phyloP scores from a whole-genome alignment of 1,140 invertebrate species.

The Bombus superbus region DNA sequence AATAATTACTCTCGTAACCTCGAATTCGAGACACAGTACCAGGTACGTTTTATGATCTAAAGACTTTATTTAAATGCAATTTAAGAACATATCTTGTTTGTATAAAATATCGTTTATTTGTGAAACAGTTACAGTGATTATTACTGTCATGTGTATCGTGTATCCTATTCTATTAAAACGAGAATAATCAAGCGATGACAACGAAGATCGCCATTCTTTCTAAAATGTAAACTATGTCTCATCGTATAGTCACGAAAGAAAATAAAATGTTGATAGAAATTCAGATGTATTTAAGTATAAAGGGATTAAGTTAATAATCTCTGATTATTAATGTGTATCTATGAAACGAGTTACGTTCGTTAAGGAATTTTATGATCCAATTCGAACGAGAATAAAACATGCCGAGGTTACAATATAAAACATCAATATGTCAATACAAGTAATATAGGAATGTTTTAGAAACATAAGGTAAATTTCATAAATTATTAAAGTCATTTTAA shows the following conservation, averaged over 20 bases:
- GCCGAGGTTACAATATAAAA: slow-evolving; percentile 16
- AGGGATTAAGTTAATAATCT: background rate
- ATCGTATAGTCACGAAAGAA: background rate
- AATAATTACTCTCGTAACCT: background rate
- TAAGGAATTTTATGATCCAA: slow-evolving; percentile 3
- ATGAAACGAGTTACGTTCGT: background rate
- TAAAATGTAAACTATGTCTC: background rate
- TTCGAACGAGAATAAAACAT: slow-evolving; percentile 14
- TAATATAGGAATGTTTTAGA: slow-evolving; percentile 8
- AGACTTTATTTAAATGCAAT: background rate
- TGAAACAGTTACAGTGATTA: background rate
- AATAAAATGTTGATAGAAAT: slow-evolving; percentile 13
- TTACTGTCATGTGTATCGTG: background rate
- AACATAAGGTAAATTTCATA: background rate
- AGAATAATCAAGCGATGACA: background rate
- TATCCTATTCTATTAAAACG: background rate
- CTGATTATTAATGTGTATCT: background rate
- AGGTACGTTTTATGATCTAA: background rate
- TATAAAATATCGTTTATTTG: background rate
- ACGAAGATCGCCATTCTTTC: background rate
- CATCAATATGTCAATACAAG: slow-evolving; percentile 24
- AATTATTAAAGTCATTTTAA: background rate
- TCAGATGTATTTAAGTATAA: background rate
- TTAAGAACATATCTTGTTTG: background rate
- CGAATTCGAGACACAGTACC: background rate